Evolutionary conservation across 2,888 invertebrate species (phyloP).

Genomic region (Archips crataeganus): DNA sequence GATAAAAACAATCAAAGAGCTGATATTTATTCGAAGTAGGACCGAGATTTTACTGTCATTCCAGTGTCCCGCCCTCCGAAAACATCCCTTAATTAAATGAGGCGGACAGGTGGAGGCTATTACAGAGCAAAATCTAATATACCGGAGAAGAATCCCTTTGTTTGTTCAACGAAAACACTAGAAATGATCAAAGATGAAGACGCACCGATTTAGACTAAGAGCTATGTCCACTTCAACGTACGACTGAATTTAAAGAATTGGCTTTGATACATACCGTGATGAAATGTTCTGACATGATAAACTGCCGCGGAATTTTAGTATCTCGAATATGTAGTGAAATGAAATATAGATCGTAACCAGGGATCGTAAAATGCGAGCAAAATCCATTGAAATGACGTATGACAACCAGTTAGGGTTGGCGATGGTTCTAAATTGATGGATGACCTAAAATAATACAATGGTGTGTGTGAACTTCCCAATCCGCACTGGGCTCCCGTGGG

Average conservation of each 20-base stretch:
- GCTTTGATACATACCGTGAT: too few relatives aligned
- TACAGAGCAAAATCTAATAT: constrained; percentile 66
- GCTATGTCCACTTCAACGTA: background rate
- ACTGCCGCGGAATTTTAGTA: background rate
- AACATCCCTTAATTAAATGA: constrained; percentile 77
- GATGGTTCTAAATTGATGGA: too few relatives aligned
- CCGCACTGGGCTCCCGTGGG: too few relatives aligned
- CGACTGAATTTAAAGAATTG: too few relatives aligned
- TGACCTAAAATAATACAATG: too few relatives aligned
- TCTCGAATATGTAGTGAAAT: background rate
- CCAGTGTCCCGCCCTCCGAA: constrained; percentile 46
- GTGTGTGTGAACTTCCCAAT: too few relatives aligned
- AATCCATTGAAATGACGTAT: too few relatives aligned
- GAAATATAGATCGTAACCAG: background rate
- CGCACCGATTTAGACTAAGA: constrained; percentile 17
- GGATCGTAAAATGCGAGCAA: too few relatives aligned
- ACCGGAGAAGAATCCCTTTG: constrained; percentile 64
- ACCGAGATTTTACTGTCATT: constrained; percentile 6
- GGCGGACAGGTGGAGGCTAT: constrained; percentile 65
- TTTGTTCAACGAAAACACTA: constrained; percentile 53
- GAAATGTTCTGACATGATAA: too few relatives aligned
- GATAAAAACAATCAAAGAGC: constrained; percentile 12
- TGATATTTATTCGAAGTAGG: constrained; percentile 27
- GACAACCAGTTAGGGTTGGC: too few relatives aligned
- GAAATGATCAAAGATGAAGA: constrained; percentile 32